Conservation (phyloP, 1,140 invertebrate species). For the Tetramorium alpestre region DNA sequence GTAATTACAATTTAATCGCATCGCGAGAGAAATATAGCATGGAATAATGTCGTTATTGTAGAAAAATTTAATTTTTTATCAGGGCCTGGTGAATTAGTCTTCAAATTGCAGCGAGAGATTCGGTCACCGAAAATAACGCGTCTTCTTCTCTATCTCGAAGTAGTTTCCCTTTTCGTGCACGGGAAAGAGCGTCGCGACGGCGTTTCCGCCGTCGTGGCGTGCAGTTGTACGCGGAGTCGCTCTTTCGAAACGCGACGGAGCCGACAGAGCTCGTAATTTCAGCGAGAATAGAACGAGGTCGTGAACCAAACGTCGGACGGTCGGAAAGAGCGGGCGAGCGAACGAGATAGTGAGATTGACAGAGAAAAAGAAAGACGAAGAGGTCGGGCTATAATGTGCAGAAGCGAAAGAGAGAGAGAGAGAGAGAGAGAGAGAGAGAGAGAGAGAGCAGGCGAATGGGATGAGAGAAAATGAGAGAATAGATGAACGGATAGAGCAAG, state of each 20-base stretch:
- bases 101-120: not conserved
- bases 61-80: not conserved
- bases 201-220: constrained; percentile 43
- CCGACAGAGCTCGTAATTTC: constrained; percentile 72
- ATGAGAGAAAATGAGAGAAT: constrained; percentile 34
- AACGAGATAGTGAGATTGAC: constrained; percentile 19
- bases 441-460: constrained; percentile 15
- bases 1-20: constrained; percentile 17
- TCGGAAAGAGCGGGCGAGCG: constrained; percentile 41
- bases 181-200: constrained; percentile 35
- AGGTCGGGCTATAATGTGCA: not conserved
- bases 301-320: constrained; percentile 72
- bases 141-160: not conserved
- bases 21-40: not conserved
- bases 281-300: constrained; percentile 75
- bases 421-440: constrained; percentile 10
- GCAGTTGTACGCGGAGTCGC: constrained; percentile 54
- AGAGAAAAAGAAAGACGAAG: constrained; percentile 7
- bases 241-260: constrained; percentile 47
- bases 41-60: not conserved
- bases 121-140: constrained; percentile 32
- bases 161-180: not conserved
- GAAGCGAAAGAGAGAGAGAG: not conserved
- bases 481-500: constrained; percentile 40
- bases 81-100: not conserved